Percentiles rank a stretch among this genome's conserved stretches.
phyloP scores from a whole-genome alignment of 2,113 vertebrate species.

The Mionectes macconnelli region DNA sequence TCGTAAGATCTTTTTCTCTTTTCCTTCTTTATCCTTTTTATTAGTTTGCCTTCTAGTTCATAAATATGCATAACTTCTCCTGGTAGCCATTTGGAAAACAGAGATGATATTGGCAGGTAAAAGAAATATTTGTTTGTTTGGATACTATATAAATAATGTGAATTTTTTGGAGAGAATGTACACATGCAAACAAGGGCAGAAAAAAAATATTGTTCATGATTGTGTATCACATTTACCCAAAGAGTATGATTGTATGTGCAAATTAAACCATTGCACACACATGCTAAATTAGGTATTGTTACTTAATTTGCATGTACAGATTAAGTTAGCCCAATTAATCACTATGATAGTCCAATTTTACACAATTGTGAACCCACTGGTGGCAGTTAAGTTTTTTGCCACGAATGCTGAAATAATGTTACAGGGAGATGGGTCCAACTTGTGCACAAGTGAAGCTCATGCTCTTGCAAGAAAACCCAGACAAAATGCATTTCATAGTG shows the following conservation, averaged over 20 bases:
- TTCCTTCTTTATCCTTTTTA: background rate
- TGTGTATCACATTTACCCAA: background rate
- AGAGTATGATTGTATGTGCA: background rate
- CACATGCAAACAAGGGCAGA: background rate
- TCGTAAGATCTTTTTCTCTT: background rate
- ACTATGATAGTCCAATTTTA: conserved; percentile 25
- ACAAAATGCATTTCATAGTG: background rate
- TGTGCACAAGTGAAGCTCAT: background rate
- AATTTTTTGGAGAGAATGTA: background rate
- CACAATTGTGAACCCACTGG: background rate
- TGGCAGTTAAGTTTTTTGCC: background rate
- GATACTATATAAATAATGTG: background rate
- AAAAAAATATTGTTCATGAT: background rate
- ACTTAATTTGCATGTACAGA: conserved; percentile 44
- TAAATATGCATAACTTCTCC: background rate
- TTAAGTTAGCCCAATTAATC: conserved; percentile 40
- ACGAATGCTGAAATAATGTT: background rate
- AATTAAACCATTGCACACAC: background rate
- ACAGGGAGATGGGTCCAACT: background rate
- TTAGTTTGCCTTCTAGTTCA: background rate
- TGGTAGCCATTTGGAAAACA: background rate
- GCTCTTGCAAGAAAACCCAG: background rate
- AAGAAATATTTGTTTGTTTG: background rate
- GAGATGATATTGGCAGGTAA: background rate
- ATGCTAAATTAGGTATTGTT: conserved; percentile 3